A percentile compares a stretch with the other conserved stretches of the same genome.
phyloP scores from a whole-genome alignment of 2,888 invertebrate genomes.

The Odontomyia ornata region DNA sequence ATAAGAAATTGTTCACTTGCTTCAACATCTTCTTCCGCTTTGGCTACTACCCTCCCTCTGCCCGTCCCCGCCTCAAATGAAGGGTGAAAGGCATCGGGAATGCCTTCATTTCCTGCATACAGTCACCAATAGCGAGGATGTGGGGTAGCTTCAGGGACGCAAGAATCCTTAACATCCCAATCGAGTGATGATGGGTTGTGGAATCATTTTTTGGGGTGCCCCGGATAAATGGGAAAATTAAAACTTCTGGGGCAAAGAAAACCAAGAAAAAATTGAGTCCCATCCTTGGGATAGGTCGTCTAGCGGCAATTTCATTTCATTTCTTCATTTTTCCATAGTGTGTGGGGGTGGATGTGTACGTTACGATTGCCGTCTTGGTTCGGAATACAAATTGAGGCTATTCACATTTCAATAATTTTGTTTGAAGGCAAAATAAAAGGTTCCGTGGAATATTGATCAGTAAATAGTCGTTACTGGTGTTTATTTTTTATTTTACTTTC shows the following conservation, averaged over 20 bases:
- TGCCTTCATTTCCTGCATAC: constrained; percentile 7
- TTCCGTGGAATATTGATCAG: not conserved
- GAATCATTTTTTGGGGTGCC: not conserved
- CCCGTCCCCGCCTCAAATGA: not conserved
- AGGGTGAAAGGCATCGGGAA: not conserved
- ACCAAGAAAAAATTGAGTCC: not conserved
- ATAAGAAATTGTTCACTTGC: constrained; percentile 17
- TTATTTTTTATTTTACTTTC: not conserved
- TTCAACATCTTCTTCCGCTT: not conserved
- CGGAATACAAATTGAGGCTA: constrained; percentile 3
- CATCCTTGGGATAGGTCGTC: constrained; percentile 45
- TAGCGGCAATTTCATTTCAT: constrained; percentile 10
- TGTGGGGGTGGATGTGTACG: too few relatives aligned
- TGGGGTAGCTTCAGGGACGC: not conserved
- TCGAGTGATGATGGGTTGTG: constrained; percentile 13
- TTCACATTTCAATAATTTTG: constrained; percentile 9
- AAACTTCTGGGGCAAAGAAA: constrained; percentile 21
- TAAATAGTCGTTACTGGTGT: not conserved
- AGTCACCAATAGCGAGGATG: not conserved
- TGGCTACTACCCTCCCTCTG: not conserved
- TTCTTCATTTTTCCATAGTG: not conserved
- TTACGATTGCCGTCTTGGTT: not conserved
- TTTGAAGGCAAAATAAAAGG: not conserved
- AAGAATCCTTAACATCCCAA: not conserved
- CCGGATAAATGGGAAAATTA: constrained; percentile 44